Conservation (phyloP, 2,888 invertebrate species). For the Monoplex corrugatus region DNA sequence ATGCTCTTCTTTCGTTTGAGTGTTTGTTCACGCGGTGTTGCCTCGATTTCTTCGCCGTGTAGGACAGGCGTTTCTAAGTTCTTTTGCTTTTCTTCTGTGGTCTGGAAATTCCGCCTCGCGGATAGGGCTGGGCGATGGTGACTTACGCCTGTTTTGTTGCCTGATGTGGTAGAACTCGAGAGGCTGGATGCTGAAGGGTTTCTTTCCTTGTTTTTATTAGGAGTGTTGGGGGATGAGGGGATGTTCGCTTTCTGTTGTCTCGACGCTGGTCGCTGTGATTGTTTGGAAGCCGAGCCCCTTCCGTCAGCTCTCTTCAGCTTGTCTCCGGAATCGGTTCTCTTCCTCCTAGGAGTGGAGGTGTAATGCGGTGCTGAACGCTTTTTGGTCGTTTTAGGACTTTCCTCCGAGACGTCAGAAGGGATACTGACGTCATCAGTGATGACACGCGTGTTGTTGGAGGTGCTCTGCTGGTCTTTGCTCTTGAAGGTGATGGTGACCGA, state of each 20-base stretch:
- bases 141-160: too few relatives aligned
- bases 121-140: too few relatives aligned
- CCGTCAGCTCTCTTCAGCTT: background rate
- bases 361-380: too few relatives aligned
- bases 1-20: background rate
- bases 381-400: background rate
- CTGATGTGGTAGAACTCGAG: background rate
- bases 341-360: background rate
- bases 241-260: background rate
- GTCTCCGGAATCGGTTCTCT: background rate
- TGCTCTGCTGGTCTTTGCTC: background rate
- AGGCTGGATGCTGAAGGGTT: background rate
- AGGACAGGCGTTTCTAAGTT: background rate
- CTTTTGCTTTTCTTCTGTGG: too few relatives aligned
- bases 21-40: background rate
- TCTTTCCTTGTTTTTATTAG: background rate
- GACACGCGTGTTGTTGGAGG: background rate
- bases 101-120: background rate
- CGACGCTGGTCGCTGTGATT: background rate
- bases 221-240: background rate
- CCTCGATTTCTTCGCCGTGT: background rate
- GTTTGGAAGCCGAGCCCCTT: background rate
- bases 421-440: background rate
- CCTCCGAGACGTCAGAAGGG: background rate
- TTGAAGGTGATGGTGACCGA: constrained; percentile 35